Percentiles rank a stretch among this genome's conserved stretches.
These are phyloP conservation scores for Mormyrus hasselquistii DNA, from an alignment of 2,797 vertebrate genomes.

Conservation along the genomic window DNA sequence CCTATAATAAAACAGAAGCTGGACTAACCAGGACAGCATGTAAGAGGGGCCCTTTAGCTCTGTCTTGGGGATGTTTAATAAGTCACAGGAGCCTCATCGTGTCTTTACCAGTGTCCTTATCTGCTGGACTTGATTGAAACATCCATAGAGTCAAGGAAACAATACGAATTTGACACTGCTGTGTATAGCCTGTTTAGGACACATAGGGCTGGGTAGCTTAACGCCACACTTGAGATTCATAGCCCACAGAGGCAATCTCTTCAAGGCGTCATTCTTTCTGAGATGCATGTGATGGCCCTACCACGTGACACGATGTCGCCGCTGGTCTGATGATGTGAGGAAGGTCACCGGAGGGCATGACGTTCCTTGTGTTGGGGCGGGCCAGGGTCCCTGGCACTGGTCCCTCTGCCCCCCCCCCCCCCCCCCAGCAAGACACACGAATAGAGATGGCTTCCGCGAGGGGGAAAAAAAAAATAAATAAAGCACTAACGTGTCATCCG, in stretches of 20 bases:
- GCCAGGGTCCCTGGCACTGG: neutral
- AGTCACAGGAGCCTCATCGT: neutral
- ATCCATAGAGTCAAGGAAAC: neutral
- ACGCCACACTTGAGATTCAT: neutral
- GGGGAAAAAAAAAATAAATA: too few relatives aligned
- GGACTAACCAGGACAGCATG: neutral
- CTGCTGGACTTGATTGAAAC: neutral
- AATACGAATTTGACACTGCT: neutral
- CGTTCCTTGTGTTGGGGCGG: too few relatives aligned
- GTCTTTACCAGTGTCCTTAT: neutral
- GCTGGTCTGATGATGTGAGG: neutral
- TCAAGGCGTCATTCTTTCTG: neutral
- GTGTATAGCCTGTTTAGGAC: neutral
- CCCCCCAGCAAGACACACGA: neutral
- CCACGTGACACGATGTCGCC: neutral
- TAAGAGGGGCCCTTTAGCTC: neutral
- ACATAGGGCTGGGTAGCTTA: neutral
- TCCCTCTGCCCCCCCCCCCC: neutral
- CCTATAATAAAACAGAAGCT: neutral
- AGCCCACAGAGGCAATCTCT: neutral
- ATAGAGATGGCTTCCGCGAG: neutral
- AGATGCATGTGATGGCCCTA: neutral
- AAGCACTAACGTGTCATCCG: constrained; percentile 78
- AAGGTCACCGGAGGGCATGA: neutral
- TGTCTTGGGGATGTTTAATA: neutral